Evolutionary conservation across 1,140 invertebrate genomes (phyloP).

Genomic region (Diorhabda sublineata): DNA sequence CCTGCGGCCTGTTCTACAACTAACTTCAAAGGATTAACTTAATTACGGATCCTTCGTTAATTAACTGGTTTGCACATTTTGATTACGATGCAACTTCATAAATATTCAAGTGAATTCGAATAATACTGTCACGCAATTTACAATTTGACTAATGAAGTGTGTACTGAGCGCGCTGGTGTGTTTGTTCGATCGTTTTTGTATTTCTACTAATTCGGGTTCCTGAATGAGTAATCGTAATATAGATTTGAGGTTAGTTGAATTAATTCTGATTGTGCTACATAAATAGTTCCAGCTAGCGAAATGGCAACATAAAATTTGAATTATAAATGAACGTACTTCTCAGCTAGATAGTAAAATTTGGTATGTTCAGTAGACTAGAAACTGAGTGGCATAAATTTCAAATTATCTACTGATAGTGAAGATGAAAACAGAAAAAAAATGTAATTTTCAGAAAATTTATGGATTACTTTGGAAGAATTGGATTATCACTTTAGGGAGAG

Average conservation of each 20-base stretch:
- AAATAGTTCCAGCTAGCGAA: background rate
- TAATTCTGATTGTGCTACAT: background rate
- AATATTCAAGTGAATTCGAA: constrained; percentile 38
- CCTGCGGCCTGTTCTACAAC: background rate
- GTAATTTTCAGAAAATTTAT: no score
- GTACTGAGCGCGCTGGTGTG: constrained; percentile 22
- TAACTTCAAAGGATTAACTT: constrained; percentile 33
- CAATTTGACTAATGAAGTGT: constrained; percentile 38
- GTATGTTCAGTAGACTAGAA: no score
- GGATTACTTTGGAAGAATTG: no score
- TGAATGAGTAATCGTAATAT: background rate
- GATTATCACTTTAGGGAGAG: no score
- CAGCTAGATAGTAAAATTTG: no score
- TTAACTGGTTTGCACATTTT: constrained; percentile 37
- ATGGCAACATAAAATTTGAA: background rate
- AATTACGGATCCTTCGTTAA: constrained; percentile 37
- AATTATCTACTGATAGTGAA: no score
- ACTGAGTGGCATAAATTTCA: no score
- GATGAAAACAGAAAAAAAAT: no score
- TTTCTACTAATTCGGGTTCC: background rate
- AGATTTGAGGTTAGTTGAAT: constrained; percentile 2
- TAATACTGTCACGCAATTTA: constrained; percentile 35
- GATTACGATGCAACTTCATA: constrained; percentile 38
- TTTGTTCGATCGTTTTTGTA: constrained; percentile 2
- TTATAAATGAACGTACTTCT: no score